Conservation (phyloP, 2,113 vertebrate species). For the Lethenteron reissneri region DNA sequence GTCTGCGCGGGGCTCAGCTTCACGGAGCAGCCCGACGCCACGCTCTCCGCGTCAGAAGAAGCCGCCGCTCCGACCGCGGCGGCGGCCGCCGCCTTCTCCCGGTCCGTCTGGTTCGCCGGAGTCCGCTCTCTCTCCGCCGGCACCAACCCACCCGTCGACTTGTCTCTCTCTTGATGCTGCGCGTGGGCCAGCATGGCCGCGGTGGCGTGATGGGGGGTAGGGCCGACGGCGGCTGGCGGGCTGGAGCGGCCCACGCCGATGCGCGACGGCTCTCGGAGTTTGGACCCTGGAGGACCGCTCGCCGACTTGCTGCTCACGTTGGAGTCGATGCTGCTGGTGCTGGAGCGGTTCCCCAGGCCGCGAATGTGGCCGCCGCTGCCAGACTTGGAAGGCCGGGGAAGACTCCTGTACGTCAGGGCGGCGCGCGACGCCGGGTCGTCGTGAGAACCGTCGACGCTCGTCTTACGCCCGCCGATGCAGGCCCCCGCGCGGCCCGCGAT, state of each 20-base stretch:
- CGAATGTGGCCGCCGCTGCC: constrained; percentile 27
- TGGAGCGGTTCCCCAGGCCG: constrained; percentile 66
- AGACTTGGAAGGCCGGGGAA: constrained; percentile 74
- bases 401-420: constrained; percentile 82
- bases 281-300: constrained; percentile 33
- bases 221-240: constrained; percentile 18
- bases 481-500: constrained; percentile 30
- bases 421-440: constrained; percentile 67
- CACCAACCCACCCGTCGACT: no score
- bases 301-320: constrained; percentile 51
- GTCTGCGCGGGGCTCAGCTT: constrained; percentile 39
- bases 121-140: not conserved
- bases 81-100: constrained; percentile 73
- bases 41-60: constrained; percentile 44
- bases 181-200: not conserved
- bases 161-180: not conserved
- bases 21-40: constrained; percentile 42
- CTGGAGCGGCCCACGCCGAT: constrained; percentile 32
- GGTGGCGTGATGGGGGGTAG: not conserved
- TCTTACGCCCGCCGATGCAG: constrained; percentile 28
- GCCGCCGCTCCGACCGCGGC: constrained; percentile 41
- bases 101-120: constrained; percentile 73
- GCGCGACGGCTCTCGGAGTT: constrained; percentile 38
- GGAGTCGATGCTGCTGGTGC: constrained; percentile 93
- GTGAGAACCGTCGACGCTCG: constrained; percentile 34